Evolutionary conservation across 2,797 vertebrate species (phyloP), one percentile per base, ranked within the genome.

Genomic region (Taeniopygia guttata): DNA sequence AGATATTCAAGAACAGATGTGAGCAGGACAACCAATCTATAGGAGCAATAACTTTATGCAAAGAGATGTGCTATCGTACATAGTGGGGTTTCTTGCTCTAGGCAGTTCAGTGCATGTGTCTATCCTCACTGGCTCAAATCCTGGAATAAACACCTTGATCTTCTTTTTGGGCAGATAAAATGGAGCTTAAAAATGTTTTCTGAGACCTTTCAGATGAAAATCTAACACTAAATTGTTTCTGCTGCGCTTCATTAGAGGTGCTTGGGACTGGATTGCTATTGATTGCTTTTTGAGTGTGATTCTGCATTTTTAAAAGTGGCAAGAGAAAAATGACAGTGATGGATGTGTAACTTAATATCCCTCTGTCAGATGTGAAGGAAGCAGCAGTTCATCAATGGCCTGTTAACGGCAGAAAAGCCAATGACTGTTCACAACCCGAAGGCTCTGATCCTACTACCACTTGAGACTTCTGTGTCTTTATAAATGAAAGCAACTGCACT

Each of bases 271-370:
- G 70, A 84, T 96, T 93, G 82, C 73, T 89, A 76, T 92, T 54
- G 87, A 93, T 93, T 90, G 78, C 54, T 56, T 90, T 94, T 58
- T 85, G 87, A 94, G 80, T 88, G 92, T 48, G 52, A 95, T 86
- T 89, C 66, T 75, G 78, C 48, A 82, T 97, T 96, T 89, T 86
- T 87, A 93, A 58, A 92, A 87, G 70, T 70, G 73, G 59, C 56
- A 69, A 48, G 85, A 77, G 79, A 81, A 96, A 93, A 93, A 81
- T 73, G 74, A 36, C 29, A 87, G 73, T 88, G 87, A 66, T 92
- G 5, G 68, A 91, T 66, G 9, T 72, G 66, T 54, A 36, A 67
- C 38, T 49, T 40, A 87, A 90, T 25, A 94, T 69, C 86, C 84
- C 54, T 77, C 46, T 90, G 87, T 85, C 77, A 95, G 30, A 70